Evolutionary conservation across 2,113 vertebrate species (phyloP).

Genomic region (Onychostruthus taczanowskii): DNA sequence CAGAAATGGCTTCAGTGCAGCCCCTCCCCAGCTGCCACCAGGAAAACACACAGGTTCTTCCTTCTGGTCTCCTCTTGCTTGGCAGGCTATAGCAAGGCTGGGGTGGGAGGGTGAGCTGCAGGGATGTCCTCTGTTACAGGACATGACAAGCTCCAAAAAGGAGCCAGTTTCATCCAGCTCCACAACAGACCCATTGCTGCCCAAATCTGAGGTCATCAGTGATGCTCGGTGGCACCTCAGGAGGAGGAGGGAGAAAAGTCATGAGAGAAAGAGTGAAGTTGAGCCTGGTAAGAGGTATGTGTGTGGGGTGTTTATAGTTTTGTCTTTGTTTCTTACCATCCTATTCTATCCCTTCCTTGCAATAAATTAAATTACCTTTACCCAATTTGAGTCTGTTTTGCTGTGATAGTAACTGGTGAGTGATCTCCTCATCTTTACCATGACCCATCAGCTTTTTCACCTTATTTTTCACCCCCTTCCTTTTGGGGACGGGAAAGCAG

Average conservation of each 20-base stretch:
- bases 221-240: neutral
- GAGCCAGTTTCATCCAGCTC: neutral
- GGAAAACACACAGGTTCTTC: neutral
- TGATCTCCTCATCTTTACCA: neutral
- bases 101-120: accelerated
- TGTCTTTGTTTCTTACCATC: neutral
- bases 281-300: neutral
- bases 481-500: neutral
- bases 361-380: neutral
- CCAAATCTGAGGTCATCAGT: neutral
- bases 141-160: neutral
- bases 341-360: neutral
- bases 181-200: neutral
- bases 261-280: neutral
- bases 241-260: neutral
- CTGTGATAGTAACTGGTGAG: neutral
- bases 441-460: neutral
- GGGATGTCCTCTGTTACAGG: neutral
- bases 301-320: accelerated
- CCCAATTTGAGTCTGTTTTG: neutral
- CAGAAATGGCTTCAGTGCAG: neutral
- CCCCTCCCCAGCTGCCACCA: neutral
- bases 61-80: neutral
- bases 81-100: neutral
- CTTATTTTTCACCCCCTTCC: neutral